phyloP scores from a whole-genome alignment of 2,113 vertebrate species.

The Zonotrichia leucophrys region DNA sequence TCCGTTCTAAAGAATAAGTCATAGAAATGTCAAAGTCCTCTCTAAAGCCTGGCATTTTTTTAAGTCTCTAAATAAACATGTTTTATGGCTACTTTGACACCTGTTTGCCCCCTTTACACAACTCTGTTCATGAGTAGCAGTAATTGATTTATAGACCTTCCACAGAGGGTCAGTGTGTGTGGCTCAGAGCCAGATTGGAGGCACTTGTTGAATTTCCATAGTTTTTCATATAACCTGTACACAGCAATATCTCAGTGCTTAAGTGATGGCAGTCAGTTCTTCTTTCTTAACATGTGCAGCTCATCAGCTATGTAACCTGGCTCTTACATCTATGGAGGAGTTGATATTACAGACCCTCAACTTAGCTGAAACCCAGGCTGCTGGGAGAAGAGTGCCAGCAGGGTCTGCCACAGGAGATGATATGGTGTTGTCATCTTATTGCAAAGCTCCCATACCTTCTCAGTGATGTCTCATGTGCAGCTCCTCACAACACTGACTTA shows the following conservation, averaged over 20 bases:
- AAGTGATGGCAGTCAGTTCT: neutral
- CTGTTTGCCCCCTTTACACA: neutral
- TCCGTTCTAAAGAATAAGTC: neutral
- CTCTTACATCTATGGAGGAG: neutral
- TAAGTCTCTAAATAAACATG: neutral
- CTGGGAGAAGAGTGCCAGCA: neutral
- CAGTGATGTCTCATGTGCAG: too few relatives aligned
- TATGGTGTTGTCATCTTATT: too few relatives aligned
- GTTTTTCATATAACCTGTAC: neutral
- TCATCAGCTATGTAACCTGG: neutral
- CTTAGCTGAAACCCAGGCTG: neutral
- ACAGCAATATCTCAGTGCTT: neutral
- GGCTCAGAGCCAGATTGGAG: neutral
- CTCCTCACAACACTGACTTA: too few relatives aligned
- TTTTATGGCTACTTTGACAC: neutral
- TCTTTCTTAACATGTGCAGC: neutral
- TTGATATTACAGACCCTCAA: neutral
- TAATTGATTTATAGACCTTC: neutral
- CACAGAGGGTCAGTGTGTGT: neutral
- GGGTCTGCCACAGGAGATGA: neutral
- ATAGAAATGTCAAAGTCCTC: neutral
- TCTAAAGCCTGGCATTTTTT: neutral
- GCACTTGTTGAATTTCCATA: neutral
- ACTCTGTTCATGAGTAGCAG: neutral
- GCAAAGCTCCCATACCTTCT: too few relatives aligned